phyloP scores from a whole-genome alignment of 1,140 invertebrate genomes.

The Polypedilum vanderplanki region DNA sequence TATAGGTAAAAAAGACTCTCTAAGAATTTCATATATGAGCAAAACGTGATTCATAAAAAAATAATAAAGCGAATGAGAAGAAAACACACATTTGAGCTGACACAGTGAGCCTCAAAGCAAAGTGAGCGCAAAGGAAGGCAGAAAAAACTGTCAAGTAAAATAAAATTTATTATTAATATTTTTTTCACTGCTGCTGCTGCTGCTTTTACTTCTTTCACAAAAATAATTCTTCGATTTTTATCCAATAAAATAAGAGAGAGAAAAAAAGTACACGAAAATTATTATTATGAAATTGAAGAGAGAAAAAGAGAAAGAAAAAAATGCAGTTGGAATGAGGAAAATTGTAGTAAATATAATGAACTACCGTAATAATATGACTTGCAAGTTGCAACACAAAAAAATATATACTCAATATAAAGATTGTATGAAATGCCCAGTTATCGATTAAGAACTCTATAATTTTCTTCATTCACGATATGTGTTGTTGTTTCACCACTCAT shows the following conservation, averaged over 20 bases:
- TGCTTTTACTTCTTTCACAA: background rate
- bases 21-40: background rate
- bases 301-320: background rate
- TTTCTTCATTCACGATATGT: background rate
- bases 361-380: constrained; percentile 28
- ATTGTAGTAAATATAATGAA: constrained; percentile 20
- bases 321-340: constrained; percentile 13
- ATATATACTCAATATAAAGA: background rate
- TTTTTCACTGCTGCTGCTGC: no score
- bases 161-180: constrained; percentile 8
- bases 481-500: background rate
- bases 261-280: background rate
- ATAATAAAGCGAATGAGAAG: background rate
- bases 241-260: background rate
- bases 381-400: constrained; percentile 24
- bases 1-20: background rate
- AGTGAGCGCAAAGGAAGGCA: background rate
- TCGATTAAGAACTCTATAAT: background rate
- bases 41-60: constrained; percentile 14
- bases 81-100: background rate
- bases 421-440: background rate
- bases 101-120: constrained; percentile 14
- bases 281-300: background rate
- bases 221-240: constrained; percentile 8
- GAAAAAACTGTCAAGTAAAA: constrained; percentile 7